Percentiles rank a stretch among this genome's conserved stretches.
Conservation (phyloP, 2,797 vertebrate species). For the Pseudotriccus pelzelni region DNA sequence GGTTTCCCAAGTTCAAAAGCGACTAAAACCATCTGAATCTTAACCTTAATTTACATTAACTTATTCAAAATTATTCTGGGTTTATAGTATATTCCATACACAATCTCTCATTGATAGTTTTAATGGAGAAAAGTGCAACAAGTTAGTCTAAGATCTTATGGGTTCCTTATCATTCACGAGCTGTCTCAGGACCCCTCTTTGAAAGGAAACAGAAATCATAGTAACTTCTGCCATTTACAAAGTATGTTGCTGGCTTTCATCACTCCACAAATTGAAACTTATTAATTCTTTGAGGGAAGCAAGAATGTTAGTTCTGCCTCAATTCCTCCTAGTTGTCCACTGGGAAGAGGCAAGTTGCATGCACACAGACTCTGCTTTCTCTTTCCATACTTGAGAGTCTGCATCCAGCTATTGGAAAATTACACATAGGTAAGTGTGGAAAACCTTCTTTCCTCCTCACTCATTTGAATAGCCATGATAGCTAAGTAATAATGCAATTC, state of each 20-base stretch:
- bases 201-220: neutral
- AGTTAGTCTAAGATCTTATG: neutral
- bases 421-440: neutral
- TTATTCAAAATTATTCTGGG: neutral
- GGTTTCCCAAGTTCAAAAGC: neutral
- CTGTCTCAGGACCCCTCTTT: neutral
- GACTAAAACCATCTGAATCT: neutral
- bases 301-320: neutral
- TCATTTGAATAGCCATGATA: neutral
- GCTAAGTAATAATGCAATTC: neutral
- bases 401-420: neutral
- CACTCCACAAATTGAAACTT: neutral
- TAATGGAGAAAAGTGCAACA: neutral
- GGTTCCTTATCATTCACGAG: rapidly evolving
- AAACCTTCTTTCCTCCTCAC: neutral
- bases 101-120: neutral
- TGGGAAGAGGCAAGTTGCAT: neutral
- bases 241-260: neutral
- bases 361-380: neutral
- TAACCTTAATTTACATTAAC: neutral
- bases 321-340: neutral
- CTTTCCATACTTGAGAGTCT: neutral
- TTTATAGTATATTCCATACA: neutral
- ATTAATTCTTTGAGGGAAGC: neutral
- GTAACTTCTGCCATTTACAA: neutral